These are phyloP conservation scores for Plectropomus leopardus DNA, from an alignment of 2,113 vertebrate genomes.

Conservation along the genomic window DNA sequence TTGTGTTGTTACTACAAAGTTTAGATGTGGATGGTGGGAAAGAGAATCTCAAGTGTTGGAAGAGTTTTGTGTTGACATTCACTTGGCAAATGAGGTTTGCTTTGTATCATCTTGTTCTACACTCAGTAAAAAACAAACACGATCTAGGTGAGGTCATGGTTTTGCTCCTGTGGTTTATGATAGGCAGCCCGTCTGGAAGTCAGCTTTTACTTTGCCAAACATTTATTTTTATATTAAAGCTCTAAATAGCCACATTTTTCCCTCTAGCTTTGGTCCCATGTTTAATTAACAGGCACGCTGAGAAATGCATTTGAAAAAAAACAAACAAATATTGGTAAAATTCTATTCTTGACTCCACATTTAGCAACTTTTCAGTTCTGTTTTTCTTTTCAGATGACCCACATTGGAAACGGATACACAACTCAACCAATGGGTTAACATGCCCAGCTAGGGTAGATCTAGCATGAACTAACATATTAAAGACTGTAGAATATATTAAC, in stretches of 20 bases:
- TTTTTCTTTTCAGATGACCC: too few relatives aligned
- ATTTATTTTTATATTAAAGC: slow-evolving; percentile 1
- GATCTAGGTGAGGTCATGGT: slow-evolving; percentile 7
- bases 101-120: slow-evolving; percentile 18
- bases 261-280: background rate
- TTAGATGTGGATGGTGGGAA: slow-evolving; percentile 28
- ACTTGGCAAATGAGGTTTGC: slow-evolving; percentile 28
- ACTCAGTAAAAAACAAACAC: slow-evolving; percentile 9
- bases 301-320: too few relatives aligned
- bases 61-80: slow-evolving; percentile 45
- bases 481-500: too few relatives aligned
- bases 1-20: slow-evolving; percentile 46
- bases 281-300: too few relatives aligned
- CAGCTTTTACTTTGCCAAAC: slow-evolving; percentile 2
- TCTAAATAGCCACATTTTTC: slow-evolving; percentile 11
- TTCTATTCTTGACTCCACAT: too few relatives aligned
- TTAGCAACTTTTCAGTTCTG: too few relatives aligned
- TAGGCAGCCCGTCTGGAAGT: background rate
- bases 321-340: too few relatives aligned
- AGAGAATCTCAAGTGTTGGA: slow-evolving; percentile 31
- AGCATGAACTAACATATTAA: too few relatives aligned
- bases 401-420: too few relatives aligned
- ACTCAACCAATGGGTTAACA: too few relatives aligned
- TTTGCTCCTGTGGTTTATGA: background rate
- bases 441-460: too few relatives aligned